Base-by-base conservation (phyloP, 2,113 vertebrate species). In the Vicugna pacos region DNA sequence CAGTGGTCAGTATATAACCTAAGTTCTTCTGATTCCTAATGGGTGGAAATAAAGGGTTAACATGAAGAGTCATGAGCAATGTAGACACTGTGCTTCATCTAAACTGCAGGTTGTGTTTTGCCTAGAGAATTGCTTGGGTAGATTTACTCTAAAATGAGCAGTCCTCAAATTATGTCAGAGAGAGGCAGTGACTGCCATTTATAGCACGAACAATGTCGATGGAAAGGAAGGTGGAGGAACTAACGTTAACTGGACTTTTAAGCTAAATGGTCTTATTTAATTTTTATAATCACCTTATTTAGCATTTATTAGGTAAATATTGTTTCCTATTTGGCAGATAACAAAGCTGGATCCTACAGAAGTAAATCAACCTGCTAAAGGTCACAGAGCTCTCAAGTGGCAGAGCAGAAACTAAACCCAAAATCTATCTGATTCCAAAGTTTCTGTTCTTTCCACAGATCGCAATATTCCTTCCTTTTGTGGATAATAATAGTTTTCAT, bases 301-400 rank as follows among this genome's bases (percentile, higher is more conserved):
- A 81, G 30, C 22, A 60, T 80, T 94, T 58, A 32, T 17, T 48
- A 93, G 30, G 14, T 85, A 88, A 72, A 46, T 67, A 48, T 75
- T 72, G 82, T 52, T 93, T 2, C 24, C 73, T 65, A 50, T 58
- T 62, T 62, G 42, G 52, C 54, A 54, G 24, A 79, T 50, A 65
- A 93, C 26, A 75, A 90, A 97, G 30, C 16, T 70, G 42, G 90
- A 58, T 70, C 30, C 42, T 38, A 22, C 79, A 58, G n/a, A 89
- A 54, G 1, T 20, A 20, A 14, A 28, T 65, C 28, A 76, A 50
- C 1, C 30, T 86, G n/a, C 8, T 22, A 46, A 76, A 86, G 24
- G 17, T 30, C 42, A 92, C 11, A 11, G 35, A 64, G 1, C 13
- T 81, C 72, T 58, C 64, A 93, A 86, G 15, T 12, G 24, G 38